A percentile compares a stretch with the other conserved stretches of the same genome.
Evolutionary conservation across 2,888 invertebrate genomes (phyloP).

Genomic region (Protodeltote pygarga): DNA sequence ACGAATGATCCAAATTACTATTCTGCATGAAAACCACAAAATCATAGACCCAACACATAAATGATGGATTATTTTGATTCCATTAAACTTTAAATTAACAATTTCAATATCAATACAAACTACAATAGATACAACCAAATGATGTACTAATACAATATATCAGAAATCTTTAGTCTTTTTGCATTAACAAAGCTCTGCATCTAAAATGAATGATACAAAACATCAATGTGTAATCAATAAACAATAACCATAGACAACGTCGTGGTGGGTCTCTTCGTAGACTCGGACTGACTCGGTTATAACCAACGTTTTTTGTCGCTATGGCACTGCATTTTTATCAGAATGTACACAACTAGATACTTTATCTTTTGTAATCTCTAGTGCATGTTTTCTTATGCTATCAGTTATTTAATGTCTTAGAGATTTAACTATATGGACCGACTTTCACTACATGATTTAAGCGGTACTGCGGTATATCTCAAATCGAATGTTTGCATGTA

Average conservation of each 20-base stretch:
- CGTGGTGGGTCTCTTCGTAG: conserved; percentile 32
- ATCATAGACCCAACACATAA: conserved; percentile 22
- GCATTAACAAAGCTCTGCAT: conserved; percentile 10
- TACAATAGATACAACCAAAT: not conserved
- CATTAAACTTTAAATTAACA: conserved; percentile 8
- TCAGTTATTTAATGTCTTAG: conserved; percentile 42
- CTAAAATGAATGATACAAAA: conserved; percentile 32
- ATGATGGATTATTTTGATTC: conserved; percentile 18
- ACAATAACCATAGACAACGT: conserved; percentile 19
- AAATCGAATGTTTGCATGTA: conserved; percentile 38
- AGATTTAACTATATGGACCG: conserved; percentile 23
- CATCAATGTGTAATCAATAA: conserved; percentile 36
- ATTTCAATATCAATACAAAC: too few species aligned
- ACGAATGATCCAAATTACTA: conserved; percentile 14
- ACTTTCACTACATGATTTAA: conserved; percentile 41
- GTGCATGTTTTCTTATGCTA: conserved; percentile 42
- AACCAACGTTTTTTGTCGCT: conserved; percentile 22
- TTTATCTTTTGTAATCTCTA: conserved; percentile 40
- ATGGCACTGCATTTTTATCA: conserved; percentile 53
- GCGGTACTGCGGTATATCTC: conserved; percentile 15
- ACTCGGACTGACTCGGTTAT: conserved; percentile 12
- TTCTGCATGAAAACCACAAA: conserved; percentile 29
- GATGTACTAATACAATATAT: not conserved
- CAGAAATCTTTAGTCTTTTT: conserved; percentile 7
- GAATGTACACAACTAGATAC: conserved; percentile 28